These are phyloP conservation scores for Euspilapteryx auroguttella DNA, from an alignment of 2,888 invertebrate species.

Conservation along the genomic window DNA sequence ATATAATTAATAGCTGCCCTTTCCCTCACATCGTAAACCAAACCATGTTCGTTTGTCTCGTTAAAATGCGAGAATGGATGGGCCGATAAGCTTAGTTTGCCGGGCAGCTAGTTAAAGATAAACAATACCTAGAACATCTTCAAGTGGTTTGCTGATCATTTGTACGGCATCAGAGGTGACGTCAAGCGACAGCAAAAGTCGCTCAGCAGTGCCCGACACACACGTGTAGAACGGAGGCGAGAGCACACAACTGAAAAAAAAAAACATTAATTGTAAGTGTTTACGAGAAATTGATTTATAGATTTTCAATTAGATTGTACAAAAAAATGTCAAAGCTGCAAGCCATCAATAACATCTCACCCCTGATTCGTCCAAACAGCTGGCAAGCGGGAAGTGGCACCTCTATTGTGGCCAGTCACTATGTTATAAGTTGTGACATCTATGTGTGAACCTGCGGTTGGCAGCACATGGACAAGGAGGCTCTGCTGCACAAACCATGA, in stretches of 20 bases:
- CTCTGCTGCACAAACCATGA: constrained; percentile 64
- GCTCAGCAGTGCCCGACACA: constrained; percentile 47
- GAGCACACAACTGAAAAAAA: constrained; percentile 63
- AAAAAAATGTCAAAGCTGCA: too few species aligned
- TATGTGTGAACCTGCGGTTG: constrained; percentile 63
- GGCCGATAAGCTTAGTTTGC: too few species aligned
- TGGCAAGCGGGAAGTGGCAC: constrained; percentile 59
- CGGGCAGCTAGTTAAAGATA: too few species aligned
- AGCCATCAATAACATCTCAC: too few species aligned
- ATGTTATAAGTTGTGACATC: constrained; percentile 67
- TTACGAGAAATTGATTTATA: too few species aligned
- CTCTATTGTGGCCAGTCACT: constrained; percentile 60
- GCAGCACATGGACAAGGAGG: constrained; percentile 63
- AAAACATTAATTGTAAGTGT: too few species aligned
- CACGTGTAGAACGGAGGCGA: constrained; percentile 69
- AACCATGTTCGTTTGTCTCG: too few species aligned
- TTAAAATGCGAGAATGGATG: too few species aligned
- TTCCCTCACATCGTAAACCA: too few species aligned
- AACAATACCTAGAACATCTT: constrained; percentile 17
- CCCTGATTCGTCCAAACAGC: constrained; percentile 63
- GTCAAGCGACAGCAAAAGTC: constrained; percentile 65
- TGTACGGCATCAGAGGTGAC: constrained; percentile 54
- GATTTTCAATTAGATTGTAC: too few species aligned
- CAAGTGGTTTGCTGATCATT: constrained; percentile 45
- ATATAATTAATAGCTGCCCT: too few species aligned